Conservation (phyloP, 2,888 invertebrate genomes). For the Elgonia sp. region DNA sequence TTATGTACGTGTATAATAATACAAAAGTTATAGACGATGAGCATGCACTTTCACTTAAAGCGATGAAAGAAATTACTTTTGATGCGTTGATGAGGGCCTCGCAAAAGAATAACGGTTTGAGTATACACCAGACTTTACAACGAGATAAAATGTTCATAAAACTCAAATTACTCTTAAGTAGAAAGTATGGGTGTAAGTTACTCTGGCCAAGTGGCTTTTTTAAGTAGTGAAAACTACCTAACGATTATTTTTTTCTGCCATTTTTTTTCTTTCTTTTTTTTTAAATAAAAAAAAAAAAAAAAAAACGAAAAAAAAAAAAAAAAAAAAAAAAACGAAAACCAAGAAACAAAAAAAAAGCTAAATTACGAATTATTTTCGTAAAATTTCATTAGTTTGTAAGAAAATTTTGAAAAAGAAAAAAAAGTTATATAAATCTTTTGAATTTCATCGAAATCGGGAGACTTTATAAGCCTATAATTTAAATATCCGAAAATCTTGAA, state of each 20-base stretch:
- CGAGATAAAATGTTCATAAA: constrained; percentile 69
- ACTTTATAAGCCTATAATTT: too few relatives aligned
- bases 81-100: constrained; percentile 62
- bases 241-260: constrained; percentile 31
- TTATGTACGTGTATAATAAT: constrained; percentile 55
- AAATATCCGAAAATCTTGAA: too few relatives aligned
- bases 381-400: too few relatives aligned
- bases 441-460: too few relatives aligned
- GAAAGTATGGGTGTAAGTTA: constrained; percentile 63
- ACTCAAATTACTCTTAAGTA: constrained; percentile 69
- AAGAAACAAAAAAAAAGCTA: too few relatives aligned
- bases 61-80: constrained; percentile 78
- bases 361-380: constrained; percentile 55
- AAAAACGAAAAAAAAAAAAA: too few relatives aligned
- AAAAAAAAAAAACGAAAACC: too few relatives aligned
- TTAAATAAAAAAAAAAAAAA: constrained; percentile 31
- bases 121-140: constrained; percentile 42
- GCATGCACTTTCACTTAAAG: constrained; percentile 79
- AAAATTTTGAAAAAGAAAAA: too few relatives aligned
- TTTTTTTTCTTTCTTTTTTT: constrained; percentile 9
- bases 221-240: constrained; percentile 63
- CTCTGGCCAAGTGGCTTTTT: constrained; percentile 41
- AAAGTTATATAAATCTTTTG: too few relatives aligned
- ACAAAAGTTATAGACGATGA: constrained; percentile 63
- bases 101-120: constrained; percentile 71